Evolutionary conservation across 2,888 invertebrate species (phyloP).

Genomic region (Tiliacea citrago): DNA sequence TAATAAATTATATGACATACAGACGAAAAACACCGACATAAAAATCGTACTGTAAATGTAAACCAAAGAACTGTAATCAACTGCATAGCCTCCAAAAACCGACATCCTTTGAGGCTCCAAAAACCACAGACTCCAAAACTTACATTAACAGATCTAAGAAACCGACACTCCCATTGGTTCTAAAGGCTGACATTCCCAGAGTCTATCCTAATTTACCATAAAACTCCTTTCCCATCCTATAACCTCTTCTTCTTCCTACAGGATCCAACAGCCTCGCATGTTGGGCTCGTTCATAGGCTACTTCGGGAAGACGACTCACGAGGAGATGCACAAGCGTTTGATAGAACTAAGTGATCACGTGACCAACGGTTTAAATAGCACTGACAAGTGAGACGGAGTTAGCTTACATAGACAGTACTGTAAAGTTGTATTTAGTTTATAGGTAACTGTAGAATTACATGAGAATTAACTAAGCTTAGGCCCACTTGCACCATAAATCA

Average conservation of each 20-base stretch:
- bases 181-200: not conserved
- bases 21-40: not conserved
- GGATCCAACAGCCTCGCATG: constrained; percentile 92
- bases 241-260: constrained; percentile 68
- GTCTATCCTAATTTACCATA: not conserved
- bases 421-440: constrained; percentile 8
- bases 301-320: constrained; percentile 79
- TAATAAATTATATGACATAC: not conserved
- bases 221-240: constrained; percentile 26
- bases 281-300: constrained; percentile 91
- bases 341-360: constrained; percentile 69
- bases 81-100: not conserved
- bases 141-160: too few relatives aligned
- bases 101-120: not conserved
- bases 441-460: too few relatives aligned
- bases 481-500: too few relatives aligned
- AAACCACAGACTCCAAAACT: not conserved
- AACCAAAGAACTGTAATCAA: not conserved
- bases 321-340: constrained; percentile 70
- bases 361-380: constrained; percentile 51
- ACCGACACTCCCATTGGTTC: not conserved
- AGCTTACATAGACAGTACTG: constrained; percentile 31
- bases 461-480: too few relatives aligned
- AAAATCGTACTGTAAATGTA: not conserved
- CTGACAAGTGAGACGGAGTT: constrained; percentile 64